Percentiles rank a stretch among this genome's conserved stretches.
These are phyloP conservation scores for Hexactinellida sp. DNA, from an alignment of 37 sponge, comb jelly and placozoan species.

Conservation along the genomic window DNA sequence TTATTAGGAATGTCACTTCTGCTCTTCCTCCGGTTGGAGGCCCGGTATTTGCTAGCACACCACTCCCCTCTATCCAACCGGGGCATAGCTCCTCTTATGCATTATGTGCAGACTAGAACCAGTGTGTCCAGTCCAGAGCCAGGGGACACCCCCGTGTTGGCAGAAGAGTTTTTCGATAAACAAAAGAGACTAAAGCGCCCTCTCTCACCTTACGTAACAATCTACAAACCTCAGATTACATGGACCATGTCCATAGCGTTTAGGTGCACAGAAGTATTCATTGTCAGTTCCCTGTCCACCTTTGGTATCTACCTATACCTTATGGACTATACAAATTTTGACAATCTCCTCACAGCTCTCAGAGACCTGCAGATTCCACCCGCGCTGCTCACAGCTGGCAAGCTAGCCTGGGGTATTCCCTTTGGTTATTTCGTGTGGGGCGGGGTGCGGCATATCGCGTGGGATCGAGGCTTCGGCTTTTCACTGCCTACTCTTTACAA, in stretches of 20 bases:
- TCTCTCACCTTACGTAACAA: background rate
- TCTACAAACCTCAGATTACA: constrained; percentile 10
- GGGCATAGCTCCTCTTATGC: no score
- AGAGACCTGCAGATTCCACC: background rate
- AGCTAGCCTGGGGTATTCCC: background rate
- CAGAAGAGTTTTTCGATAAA: background rate
- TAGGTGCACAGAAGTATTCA: background rate
- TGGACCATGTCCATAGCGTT: background rate
- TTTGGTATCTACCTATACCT: background rate
- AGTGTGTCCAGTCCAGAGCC: background rate
- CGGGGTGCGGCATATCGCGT: background rate
- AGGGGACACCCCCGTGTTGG: background rate
- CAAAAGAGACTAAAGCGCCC: background rate
- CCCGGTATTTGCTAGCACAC: no score
- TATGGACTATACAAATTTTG: constrained; percentile 4
- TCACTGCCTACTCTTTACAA: background rate
- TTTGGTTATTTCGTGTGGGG: constrained; percentile 15
- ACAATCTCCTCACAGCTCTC: background rate
- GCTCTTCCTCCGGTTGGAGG: no score
- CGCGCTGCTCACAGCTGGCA: background rate
- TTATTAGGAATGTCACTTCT: no score
- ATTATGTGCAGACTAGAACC: background rate
- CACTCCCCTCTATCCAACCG: no score
- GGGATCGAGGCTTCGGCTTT: background rate
- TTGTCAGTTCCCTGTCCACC: background rate